Conservation (phyloP, 1,140 invertebrate genomes). For the Metaphire vulgaris region DNA sequence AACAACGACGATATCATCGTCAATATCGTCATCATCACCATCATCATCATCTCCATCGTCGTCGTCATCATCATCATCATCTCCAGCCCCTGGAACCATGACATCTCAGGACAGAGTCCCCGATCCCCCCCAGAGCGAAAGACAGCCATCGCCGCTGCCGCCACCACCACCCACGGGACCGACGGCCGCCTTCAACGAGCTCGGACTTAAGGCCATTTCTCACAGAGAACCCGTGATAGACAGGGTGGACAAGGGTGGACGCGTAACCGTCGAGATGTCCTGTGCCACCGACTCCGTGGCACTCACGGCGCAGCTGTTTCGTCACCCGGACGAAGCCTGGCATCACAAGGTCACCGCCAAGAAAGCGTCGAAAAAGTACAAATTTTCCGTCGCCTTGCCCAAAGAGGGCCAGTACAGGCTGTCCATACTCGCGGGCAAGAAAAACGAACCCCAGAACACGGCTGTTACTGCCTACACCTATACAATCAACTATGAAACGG, state of each 20-base stretch:
- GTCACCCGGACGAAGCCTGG: constrained; percentile 48
- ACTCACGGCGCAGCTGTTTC: constrained; percentile 42
- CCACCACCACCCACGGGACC: constrained; percentile 41
- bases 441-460: constrained; percentile 36
- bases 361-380: constrained; percentile 32
- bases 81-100: no score
- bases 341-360: constrained; percentile 39
- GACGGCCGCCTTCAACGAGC: constrained; percentile 37
- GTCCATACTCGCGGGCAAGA: constrained; percentile 41
- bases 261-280: constrained; percentile 38
- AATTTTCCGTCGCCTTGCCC: constrained; percentile 38
- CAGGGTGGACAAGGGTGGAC: constrained; percentile 32
- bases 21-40: no score
- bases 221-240: constrained; percentile 45
- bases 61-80: no score
- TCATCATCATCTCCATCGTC: no score
- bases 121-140: neutral
- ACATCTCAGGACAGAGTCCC: constrained; percentile 6
- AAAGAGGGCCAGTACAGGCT: constrained; percentile 48
- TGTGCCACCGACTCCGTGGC: constrained; percentile 34
- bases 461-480: constrained; percentile 47
- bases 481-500: neutral
- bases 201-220: constrained; percentile 40
- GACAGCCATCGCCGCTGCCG: no score
- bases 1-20: no score